These are phyloP conservation scores for Ciconia maguari DNA, from an alignment of 2,113 vertebrate species.

Conservation along the genomic window DNA sequence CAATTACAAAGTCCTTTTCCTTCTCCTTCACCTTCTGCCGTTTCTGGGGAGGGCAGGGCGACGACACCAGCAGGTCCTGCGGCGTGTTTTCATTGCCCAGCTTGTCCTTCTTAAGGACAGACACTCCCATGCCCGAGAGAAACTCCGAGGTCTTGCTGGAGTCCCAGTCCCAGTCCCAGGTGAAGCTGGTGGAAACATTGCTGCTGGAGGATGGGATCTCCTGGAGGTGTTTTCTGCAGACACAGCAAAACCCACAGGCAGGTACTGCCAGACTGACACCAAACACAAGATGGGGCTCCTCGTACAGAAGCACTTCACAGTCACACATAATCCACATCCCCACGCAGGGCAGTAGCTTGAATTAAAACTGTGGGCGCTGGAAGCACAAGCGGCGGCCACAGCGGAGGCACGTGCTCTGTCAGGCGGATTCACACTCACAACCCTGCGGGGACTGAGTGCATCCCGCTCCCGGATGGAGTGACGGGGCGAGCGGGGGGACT, in stretches of 20 bases:
- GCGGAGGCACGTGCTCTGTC: too few relatives aligned
- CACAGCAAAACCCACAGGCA: background rate
- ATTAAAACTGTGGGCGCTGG: fast-evolving
- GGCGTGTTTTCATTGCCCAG: conserved; percentile 83
- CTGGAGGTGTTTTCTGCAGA: conserved; percentile 78
- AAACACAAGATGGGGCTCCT: fast-evolving
- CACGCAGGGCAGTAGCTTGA: fast-evolving
- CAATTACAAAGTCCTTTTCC: conserved; percentile 80
- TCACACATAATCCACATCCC: fast-evolving
- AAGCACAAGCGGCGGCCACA: background rate
- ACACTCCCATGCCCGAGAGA: conserved; percentile 65
- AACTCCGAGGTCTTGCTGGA: conserved; percentile 64
- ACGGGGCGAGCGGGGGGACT: too few relatives aligned
- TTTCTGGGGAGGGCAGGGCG: conserved; percentile 72
- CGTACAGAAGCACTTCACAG: background rate
- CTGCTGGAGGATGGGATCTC: conserved; percentile 76
- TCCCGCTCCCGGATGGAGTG: background rate
- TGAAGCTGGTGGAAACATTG: conserved; percentile 65
- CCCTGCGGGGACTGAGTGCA: fast-evolving
- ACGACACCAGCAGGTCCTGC: conserved; percentile 74
- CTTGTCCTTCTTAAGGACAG: conserved; percentile 70
- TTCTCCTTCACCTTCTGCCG: conserved; percentile 70
- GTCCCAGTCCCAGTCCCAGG: conserved; percentile 70
- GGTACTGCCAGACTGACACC: background rate
- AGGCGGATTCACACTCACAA: fast-evolving